A percentile compares a stretch with the other conserved stretches of the same genome.
Evolutionary conservation across 1,140 invertebrate species (phyloP).

Genomic region (Drosophila malerkotliana): DNA sequence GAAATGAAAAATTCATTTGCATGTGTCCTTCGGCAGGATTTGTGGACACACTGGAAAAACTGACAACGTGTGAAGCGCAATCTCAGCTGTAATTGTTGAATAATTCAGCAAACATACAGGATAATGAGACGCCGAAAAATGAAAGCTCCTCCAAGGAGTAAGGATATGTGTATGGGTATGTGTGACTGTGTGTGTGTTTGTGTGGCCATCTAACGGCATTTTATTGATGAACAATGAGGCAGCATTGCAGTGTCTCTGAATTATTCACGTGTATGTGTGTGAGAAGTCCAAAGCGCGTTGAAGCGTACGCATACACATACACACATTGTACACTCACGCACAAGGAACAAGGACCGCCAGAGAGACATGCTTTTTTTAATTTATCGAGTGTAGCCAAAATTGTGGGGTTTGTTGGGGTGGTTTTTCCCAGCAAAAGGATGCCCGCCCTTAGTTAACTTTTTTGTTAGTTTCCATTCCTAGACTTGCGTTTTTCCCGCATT

Average conservation of each 20-base stretch:
- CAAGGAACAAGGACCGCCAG: slow-evolving; percentile 1
- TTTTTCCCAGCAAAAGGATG: slow-evolving; percentile 35
- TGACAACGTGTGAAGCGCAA: slow-evolving; percentile 62
- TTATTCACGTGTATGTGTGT: slow-evolving; percentile 56
- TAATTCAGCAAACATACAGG: slow-evolving; percentile 53
- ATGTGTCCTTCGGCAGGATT: slow-evolving; percentile 61
- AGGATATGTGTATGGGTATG: slow-evolving; percentile 3
- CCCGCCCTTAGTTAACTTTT: slow-evolving; percentile 75
- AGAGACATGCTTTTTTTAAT: slow-evolving; percentile 52
- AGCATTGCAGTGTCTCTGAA: slow-evolving; percentile 68
- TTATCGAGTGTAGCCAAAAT: slow-evolving; percentile 62
- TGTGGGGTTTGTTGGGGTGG: slow-evolving; percentile 51
- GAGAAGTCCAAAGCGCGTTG: slow-evolving; percentile 55
- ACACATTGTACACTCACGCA: slow-evolving; percentile 6
- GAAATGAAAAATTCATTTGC: slow-evolving; percentile 66
- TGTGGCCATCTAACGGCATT: slow-evolving; percentile 30
- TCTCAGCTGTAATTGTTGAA: slow-evolving; percentile 58
- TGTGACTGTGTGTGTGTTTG: slow-evolving; percentile 1
- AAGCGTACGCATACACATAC: slow-evolving; percentile 56
- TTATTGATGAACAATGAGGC: slow-evolving; percentile 46
- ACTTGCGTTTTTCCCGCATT: slow-evolving; percentile 39
- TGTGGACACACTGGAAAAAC: slow-evolving; percentile 55
- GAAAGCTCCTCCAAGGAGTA: slow-evolving; percentile 31
- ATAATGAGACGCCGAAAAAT: slow-evolving; percentile 57
- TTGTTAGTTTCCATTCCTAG: slow-evolving; percentile 66